Base-by-base conservation (phyloP, 1,140 invertebrate genomes). In the Vanessa atalanta region DNA sequence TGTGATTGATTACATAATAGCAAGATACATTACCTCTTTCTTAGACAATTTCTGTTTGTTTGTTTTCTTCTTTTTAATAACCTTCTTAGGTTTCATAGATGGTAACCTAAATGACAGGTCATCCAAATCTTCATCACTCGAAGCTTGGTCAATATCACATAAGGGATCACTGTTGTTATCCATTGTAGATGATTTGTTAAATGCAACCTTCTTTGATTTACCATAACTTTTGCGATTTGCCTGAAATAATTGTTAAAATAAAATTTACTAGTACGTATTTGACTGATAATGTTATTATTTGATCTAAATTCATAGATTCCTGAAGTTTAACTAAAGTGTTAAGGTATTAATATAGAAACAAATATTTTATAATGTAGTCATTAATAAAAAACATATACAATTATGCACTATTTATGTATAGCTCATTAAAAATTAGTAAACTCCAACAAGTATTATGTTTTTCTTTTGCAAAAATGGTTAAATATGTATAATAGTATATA, bases 161-260 rank as follows among this genome's bases (percentile, higher is more conserved):
- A 53, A 66, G 13, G 72, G 70, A 14, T 55, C 70, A n/a, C 65
- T 75, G 20, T 88, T 83, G 76, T 80, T 83, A 65, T 83, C 79
- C 0, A 79, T 81, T 9, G 65, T 66, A 50, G 83, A 76, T 23
- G 74, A 77, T 47, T 87, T 81, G 5, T 65, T 64, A 75, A 90
- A 90, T 69, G 83, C 78, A 7, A 90, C 90, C 68, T 88, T 92
- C 68, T 90, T 92, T 12, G 87, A 43, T 76, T 91, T 92, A 4
- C 86, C 84, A 75, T 92, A 92, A 72, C 90, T 92, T 79, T 88
- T 92, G 47, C 88, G 78, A 8, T 67, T 78, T 50, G 82, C 81
- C 89, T 90, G 82, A 86, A 87, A 78, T 66, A 31, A 55, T 23
- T 66, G 15, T 31, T 4, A 37, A 61, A 31, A 37, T 61, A n/a